Percentiles rank a stretch among this genome's conserved stretches.
Conservation (phyloP, 2,113 vertebrate species). For the Mirounga angustirostris region DNA sequence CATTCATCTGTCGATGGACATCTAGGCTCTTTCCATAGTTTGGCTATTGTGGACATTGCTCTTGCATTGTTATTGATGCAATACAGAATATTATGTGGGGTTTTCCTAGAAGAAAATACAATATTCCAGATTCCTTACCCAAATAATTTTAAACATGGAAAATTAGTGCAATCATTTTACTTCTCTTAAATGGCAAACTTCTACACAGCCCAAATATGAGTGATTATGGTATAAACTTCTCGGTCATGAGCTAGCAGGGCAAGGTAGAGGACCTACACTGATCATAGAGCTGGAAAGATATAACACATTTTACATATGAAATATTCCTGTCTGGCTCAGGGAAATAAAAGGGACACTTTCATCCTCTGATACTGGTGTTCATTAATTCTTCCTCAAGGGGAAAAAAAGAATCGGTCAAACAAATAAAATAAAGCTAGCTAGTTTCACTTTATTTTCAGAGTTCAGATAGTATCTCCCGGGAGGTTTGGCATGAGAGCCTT, state of each 20-base stretch:
- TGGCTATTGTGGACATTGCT: not conserved
- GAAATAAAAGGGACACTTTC: no score
- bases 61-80: not conserved
- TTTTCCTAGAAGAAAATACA: not conserved
- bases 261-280: rapidly evolving
- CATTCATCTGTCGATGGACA: no score
- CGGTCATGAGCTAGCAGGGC: rapidly evolving
- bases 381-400: not conserved
- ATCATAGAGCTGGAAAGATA: rapidly evolving
- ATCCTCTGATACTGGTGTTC: not conserved
- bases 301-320: rapidly evolving
- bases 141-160: not conserved
- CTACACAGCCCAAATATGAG: rapidly evolving
- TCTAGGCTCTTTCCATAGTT: no score
- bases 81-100: rapidly evolving
- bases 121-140: not conserved
- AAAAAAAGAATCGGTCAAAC: not conserved
- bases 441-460: not conserved
- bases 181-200: not conserved
- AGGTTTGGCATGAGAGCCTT: not conserved
- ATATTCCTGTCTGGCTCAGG: not conserved
- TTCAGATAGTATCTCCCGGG: rapidly evolving
- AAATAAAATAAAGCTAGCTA: not conserved
- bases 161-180: not conserved
- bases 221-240: rapidly evolving